Conservation (phyloP, 2,888 invertebrate species). For the Uloborus plumipes region DNA sequence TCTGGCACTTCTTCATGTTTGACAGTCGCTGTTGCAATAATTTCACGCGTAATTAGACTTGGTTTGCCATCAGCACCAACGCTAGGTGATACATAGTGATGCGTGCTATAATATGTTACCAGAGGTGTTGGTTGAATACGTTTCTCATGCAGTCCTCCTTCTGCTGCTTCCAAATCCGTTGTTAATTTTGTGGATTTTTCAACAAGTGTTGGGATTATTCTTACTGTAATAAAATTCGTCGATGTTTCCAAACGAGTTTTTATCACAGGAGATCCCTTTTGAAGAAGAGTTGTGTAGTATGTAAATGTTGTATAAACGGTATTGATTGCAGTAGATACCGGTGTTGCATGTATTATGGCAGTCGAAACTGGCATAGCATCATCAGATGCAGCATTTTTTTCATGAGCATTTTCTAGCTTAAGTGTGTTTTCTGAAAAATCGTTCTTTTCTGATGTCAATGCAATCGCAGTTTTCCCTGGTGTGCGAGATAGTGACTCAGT, state of each 20-base stretch:
- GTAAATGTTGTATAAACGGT: constrained; percentile 65
- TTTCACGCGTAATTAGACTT: constrained; percentile 42
- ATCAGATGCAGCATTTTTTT: not conserved
- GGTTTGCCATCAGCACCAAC: constrained; percentile 46
- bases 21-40: constrained; percentile 37
- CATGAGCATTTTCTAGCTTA: not conserved
- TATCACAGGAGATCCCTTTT: constrained; percentile 36
- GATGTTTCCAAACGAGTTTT: constrained; percentile 37
- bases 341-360: not conserved
- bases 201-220: constrained; percentile 12
- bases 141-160: constrained; percentile 49
- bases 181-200: constrained; percentile 23
- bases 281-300: constrained; percentile 63
- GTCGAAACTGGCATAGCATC: not conserved
- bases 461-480: not conserved
- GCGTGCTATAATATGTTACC: constrained; percentile 86
- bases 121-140: constrained; percentile 51
- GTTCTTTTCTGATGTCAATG: not conserved
- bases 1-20: constrained; percentile 9
- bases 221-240: constrained; percentile 27
- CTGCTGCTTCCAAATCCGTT: constrained; percentile 56
- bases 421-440: not conserved
- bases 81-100: constrained; percentile 90
- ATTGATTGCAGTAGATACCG: constrained; percentile 7
- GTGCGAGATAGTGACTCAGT: constrained; percentile 51